Conservation (phyloP, 2,797 vertebrate species). For the Semaprochilodus insignis region DNA sequence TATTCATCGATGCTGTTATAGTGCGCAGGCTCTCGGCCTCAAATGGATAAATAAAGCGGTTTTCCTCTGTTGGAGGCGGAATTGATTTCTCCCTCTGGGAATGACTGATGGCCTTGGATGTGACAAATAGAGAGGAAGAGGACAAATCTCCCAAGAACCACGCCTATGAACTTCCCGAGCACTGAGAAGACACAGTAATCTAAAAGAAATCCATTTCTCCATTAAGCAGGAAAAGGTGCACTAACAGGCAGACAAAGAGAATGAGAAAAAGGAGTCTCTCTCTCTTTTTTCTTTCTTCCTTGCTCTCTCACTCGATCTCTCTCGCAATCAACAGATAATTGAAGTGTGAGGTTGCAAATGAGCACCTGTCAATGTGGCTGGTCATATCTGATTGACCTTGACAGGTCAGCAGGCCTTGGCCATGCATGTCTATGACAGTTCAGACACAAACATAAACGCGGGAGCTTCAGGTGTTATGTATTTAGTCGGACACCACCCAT, state of each 20-base stretch:
- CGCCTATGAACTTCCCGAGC: constrained; percentile 58
- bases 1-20: constrained; percentile 41
- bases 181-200: constrained; percentile 52
- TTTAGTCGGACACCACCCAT: no score
- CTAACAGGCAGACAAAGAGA: constrained; percentile 10
- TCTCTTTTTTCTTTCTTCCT: constrained; percentile 30
- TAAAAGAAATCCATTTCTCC: constrained; percentile 57
- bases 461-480: background rate
- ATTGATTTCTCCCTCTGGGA: constrained; percentile 60
- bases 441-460: background rate
- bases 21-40: constrained; percentile 43
- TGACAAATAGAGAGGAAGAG: constrained; percentile 54
- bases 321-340: constrained; percentile 56
- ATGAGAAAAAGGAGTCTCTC: background rate
- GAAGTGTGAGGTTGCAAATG: constrained; percentile 47
- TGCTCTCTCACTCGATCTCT: background rate
- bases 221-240: constrained; percentile 43
- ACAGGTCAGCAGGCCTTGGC: constrained; percentile 43
- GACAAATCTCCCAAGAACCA: constrained; percentile 53
- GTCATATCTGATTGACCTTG: constrained; percentile 51
- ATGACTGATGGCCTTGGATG: constrained; percentile 56
- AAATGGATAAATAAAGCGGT: constrained; percentile 58
- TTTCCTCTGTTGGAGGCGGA: constrained; percentile 48
- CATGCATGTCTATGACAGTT: constrained; percentile 17
- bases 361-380: constrained; percentile 24